These are phyloP conservation scores for Drosophila nigritarsus DNA, from an alignment of 2,888 invertebrate genomes.

Conservation along the genomic window DNA sequence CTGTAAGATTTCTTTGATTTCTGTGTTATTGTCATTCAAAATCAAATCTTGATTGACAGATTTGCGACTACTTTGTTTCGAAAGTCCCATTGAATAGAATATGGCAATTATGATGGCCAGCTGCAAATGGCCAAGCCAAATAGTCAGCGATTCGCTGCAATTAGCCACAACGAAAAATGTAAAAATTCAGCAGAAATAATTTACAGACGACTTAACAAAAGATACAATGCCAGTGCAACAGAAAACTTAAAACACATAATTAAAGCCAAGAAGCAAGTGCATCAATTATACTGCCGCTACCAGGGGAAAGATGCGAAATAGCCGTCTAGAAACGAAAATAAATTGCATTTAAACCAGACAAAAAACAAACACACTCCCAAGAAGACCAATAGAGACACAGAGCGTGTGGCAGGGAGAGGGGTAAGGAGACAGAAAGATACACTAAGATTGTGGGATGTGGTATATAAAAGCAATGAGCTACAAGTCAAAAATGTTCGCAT, in stretches of 20 bases:
- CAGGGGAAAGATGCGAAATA: conserved; percentile 22
- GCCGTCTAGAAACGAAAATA: conserved; percentile 52
- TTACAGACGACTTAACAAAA: conserved; percentile 55
- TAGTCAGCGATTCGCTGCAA: conserved; percentile 55
- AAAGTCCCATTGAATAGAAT: conserved; percentile 3
- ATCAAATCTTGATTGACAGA: too few relatives aligned
- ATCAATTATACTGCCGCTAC: conserved; percentile 22
- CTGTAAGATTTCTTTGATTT: too few relatives aligned
- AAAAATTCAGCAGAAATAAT: conserved; percentile 63
- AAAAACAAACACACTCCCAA: conserved; percentile 19
- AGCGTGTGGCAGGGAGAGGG: background rate
- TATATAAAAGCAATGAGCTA: conserved; percentile 23
- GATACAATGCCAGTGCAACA: conserved; percentile 43
- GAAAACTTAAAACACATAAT: conserved; percentile 40
- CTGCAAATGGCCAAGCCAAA: conserved; percentile 54
- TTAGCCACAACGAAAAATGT: conserved; percentile 54
- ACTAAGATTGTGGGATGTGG: conserved; percentile 23
- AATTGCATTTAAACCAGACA: conserved; percentile 37
- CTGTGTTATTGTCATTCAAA: background rate
- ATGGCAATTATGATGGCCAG: conserved; percentile 53
- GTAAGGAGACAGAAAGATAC: conserved; percentile 2
- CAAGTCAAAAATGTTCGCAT: conserved; percentile 64
- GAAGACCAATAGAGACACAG: background rate
- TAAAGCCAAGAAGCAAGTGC: conserved; percentile 37
- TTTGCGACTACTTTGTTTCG: background rate